A percentile compares a stretch with the other conserved stretches of the same genome.
Evolutionary conservation across 2,888 invertebrate species (phyloP).

Genomic region (Chaetogeoica ovagalla): DNA sequence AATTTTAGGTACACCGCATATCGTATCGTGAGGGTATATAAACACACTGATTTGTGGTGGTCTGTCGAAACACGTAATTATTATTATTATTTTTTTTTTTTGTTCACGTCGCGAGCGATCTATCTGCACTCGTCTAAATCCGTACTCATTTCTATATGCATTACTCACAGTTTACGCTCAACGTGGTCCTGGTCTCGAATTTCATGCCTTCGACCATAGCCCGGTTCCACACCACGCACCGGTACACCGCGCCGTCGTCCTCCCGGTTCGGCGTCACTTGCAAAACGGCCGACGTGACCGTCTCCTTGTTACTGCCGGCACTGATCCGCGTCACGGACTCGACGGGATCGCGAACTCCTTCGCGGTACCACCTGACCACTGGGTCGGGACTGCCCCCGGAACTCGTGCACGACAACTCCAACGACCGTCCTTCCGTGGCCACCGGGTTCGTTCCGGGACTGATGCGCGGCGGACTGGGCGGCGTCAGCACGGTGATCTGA

Average conservation of each 20-base stretch:
- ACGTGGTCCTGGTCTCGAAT: conserved; percentile 75
- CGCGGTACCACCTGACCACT: conserved; percentile 80
- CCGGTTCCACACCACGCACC: conserved; percentile 86
- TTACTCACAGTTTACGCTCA: conserved; percentile 87
- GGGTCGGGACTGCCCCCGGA: conserved; percentile 90
- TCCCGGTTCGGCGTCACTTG: conserved; percentile 77
- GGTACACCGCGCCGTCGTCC: conserved; percentile 81
- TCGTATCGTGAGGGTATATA: too few relatives aligned
- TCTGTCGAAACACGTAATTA: too few relatives aligned
- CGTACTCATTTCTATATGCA: too few relatives aligned
- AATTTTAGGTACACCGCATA: too few relatives aligned
- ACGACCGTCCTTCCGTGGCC: conserved; percentile 78
- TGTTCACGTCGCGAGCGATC: too few relatives aligned
- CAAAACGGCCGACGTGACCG: conserved; percentile 75
- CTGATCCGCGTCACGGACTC: conserved; percentile 73
- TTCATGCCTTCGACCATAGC: conserved; percentile 82
- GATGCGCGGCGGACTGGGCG: conserved; percentile 79
- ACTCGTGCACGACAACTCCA: conserved; percentile 79
- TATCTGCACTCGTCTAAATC: too few relatives aligned
- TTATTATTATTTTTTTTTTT: too few relatives aligned
- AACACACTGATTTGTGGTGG: too few relatives aligned
- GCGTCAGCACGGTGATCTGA: conserved; percentile 81
- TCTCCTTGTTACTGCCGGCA: conserved; percentile 70
- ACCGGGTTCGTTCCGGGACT: conserved; percentile 75
- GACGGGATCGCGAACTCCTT: conserved; percentile 73